These are phyloP conservation scores for Leptinotarsa texana DNA, from an alignment of 1,140 invertebrate genomes.

Conservation along the genomic window DNA sequence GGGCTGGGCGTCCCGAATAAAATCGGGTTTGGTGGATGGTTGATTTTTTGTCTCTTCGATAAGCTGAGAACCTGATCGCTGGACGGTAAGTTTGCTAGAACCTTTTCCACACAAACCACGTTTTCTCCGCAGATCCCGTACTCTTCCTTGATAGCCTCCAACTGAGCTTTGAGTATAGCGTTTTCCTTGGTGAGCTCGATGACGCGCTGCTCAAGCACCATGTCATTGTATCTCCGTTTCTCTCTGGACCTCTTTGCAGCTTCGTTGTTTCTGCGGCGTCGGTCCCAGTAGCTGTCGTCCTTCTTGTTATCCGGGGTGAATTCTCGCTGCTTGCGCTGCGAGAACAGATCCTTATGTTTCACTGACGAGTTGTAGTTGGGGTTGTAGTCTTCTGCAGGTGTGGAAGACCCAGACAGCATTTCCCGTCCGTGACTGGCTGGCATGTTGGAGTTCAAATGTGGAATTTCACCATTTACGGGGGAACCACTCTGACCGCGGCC, in stretches of 20 bases:
- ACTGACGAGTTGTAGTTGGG: conserved; percentile 57
- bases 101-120: conserved; percentile 84
- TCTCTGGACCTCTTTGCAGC: conserved; percentile 93
- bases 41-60: conserved; percentile 77
- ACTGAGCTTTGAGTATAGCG: conserved; percentile 87
- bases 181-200: conserved; percentile 95
- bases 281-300: conserved; percentile 96
- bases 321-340: conserved; percentile 90
- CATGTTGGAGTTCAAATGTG: conserved; percentile 63
- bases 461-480: conserved; percentile 69
- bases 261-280: conserved; percentile 92
- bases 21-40: conserved; percentile 53
- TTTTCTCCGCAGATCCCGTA: conserved; percentile 87
- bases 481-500: conserved; percentile 71
- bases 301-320: conserved; percentile 97
- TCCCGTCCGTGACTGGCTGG: conserved; percentile 58
- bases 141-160: conserved; percentile 91
- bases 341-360: conserved; percentile 77
- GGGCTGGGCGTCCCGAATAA: conserved; percentile 66
- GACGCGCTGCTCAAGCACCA: conserved; percentile 93
- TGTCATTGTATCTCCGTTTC: conserved; percentile 94
- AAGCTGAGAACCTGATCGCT: conserved; percentile 81
- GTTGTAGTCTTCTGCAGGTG: conserved; percentile 48
- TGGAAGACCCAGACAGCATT: conserved; percentile 52
- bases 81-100: conserved; percentile 79